Percentiles rank a stretch among this genome's conserved stretches.
These are phyloP conservation scores for Trematomus bernacchii DNA, from an alignment of 2,797 vertebrate species.

Conservation along the genomic window DNA sequence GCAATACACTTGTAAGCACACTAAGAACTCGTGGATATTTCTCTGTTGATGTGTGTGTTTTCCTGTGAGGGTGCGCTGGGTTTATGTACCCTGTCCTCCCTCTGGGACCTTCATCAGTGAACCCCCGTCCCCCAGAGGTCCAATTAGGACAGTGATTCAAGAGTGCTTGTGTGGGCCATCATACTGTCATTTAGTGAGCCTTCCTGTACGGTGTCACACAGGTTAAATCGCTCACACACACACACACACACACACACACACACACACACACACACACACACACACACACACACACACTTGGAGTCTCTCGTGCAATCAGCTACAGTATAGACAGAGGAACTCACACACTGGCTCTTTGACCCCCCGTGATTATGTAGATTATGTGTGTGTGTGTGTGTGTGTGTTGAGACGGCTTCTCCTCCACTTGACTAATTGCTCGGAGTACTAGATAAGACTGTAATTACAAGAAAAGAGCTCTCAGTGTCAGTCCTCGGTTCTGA, in stretches of 20 bases:
- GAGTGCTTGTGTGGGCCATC: constrained; percentile 7
- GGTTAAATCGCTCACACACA: constrained; percentile 48
- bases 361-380: constrained; percentile 63
- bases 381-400: constrained; percentile 28
- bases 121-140: constrained; percentile 20
- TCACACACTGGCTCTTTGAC: constrained; percentile 54
- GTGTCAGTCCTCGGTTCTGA: constrained; percentile 44
- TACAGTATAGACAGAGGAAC: constrained; percentile 33
- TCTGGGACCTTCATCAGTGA: constrained; percentile 25
- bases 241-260: background rate
- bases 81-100: constrained; percentile 44
- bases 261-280: constrained; percentile 9
- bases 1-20: constrained; percentile 7
- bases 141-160: constrained; percentile 56
- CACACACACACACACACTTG: background rate
- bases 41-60: background rate
- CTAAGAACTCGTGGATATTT: background rate
- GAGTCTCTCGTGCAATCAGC: constrained; percentile 19
- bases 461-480: constrained; percentile 63
- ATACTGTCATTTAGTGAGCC: constrained; percentile 28
- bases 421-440: constrained; percentile 68
- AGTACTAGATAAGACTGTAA: constrained; percentile 73
- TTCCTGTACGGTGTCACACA: constrained; percentile 31
- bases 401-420: constrained; percentile 38
- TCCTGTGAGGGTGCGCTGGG: background rate